Percentiles rank a stretch among this genome's conserved stretches.
Evolutionary conservation across 2,113 vertebrate species (phyloP).

Genomic region (Aldabrachelys gigantea): DNA sequence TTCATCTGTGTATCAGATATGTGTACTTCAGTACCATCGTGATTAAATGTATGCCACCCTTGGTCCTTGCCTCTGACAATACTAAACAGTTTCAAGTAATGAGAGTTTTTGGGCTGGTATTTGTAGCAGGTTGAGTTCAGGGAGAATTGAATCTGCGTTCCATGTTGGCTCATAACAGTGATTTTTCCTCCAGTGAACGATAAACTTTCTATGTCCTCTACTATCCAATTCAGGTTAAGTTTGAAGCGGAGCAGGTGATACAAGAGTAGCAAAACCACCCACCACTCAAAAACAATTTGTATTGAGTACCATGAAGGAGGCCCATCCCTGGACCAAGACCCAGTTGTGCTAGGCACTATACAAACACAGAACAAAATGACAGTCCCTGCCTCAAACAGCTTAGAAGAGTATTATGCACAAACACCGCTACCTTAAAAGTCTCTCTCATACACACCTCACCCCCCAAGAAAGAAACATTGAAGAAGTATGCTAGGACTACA

Average conservation of each 20-base stretch:
- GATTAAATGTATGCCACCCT: not conserved
- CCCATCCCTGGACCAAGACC: not conserved
- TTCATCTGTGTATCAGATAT: not conserved
- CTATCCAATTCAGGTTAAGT: not conserved
- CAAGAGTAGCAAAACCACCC: not conserved
- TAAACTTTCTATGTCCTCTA: not conserved
- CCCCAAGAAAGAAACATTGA: not conserved
- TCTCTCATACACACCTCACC: not conserved
- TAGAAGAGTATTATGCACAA: not conserved
- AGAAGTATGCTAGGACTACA: not conserved
- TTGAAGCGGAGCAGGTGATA: not conserved
- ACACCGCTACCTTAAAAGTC: not conserved
- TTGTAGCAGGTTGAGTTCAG: not conserved
- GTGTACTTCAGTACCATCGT: not conserved
- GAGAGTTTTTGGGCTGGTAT: not conserved
- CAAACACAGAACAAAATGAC: not conserved
- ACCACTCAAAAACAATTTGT: not conserved
- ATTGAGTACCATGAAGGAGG: not conserved
- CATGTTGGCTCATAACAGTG: too few relatives aligned
- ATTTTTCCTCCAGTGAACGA: not conserved
- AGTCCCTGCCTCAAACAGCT: accelerated
- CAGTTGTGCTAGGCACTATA: not conserved
- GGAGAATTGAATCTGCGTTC: not conserved
- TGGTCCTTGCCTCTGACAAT: not conserved
- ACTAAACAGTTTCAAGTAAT: accelerated